A percentile compares a stretch with the other conserved stretches of the same genome.
These are phyloP conservation scores for Aeoliscus strigatus DNA, from an alignment of 2,797 vertebrate genomes.

Conservation along the genomic window DNA sequence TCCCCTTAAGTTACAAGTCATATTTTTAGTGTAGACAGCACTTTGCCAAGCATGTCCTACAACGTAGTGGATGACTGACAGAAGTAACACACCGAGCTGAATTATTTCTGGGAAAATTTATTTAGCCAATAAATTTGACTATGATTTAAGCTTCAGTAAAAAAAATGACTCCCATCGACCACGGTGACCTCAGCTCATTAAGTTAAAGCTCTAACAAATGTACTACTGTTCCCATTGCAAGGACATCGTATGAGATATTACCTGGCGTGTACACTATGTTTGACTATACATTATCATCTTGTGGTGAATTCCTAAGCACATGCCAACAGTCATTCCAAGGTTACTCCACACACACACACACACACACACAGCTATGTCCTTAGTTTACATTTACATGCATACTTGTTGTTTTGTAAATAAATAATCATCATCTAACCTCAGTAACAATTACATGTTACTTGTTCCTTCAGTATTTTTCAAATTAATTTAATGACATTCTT, in stretches of 20 bases:
- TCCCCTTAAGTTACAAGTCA: not conserved
- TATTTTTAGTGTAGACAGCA: not conserved
- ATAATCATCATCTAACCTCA: too few relatives aligned
- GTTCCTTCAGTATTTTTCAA: too few relatives aligned
- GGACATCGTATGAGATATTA: constrained; percentile 6
- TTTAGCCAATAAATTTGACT: constrained; percentile 6
- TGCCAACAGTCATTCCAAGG: constrained; percentile 4
- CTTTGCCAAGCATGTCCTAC: not conserved
- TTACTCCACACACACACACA: not conserved
- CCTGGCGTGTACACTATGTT: constrained; percentile 16
- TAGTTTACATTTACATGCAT: not conserved
- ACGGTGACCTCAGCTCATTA: not conserved
- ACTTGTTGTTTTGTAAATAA: too few relatives aligned
- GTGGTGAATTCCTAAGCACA: constrained; percentile 19
- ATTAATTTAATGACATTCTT: too few relatives aligned
- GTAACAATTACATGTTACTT: too few relatives aligned
- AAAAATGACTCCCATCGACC: not conserved
- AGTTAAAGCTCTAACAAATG: constrained; percentile 12
- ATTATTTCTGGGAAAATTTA: not conserved
- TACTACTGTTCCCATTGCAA: constrained; percentile 5
- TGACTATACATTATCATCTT: constrained; percentile 20
- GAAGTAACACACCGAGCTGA: not conserved
- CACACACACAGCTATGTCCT: not conserved
- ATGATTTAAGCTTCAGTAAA: constrained; percentile 2
- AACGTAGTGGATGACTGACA: not conserved